These are phyloP conservation scores for Carpatolechia fugitivella DNA, from an alignment of 2,888 invertebrate species.

Conservation along the genomic window DNA sequence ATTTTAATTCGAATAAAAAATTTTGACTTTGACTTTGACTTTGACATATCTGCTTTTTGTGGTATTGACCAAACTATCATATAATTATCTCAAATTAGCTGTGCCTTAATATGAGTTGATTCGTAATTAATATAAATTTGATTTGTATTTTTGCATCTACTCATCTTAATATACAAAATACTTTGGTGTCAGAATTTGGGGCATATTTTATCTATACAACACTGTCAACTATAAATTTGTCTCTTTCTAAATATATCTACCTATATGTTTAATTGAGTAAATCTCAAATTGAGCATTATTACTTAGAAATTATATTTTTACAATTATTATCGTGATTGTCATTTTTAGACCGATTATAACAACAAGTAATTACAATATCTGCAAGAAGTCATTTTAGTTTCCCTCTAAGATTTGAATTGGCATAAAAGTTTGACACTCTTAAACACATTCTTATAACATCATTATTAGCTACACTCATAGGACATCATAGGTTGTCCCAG, in stretches of 20 bases:
- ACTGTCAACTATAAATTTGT: background rate
- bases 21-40: too few species aligned
- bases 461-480: background rate
- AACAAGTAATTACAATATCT: background rate
- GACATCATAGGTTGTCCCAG: background rate
- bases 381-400: background rate
- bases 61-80: too few species aligned
- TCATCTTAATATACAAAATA: background rate
- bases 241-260: background rate
- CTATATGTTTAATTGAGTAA: background rate
- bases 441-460: background rate
- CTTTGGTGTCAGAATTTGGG: conserved; percentile 8
- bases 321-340: background rate
- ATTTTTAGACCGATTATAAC: background rate
- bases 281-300: conserved; percentile 2
- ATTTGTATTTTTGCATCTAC: too few species aligned
- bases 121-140: too few species aligned
- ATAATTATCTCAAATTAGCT: too few species aligned
- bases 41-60: too few species aligned
- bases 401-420: background rate
- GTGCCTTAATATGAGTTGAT: too few species aligned
- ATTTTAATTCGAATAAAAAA: too few species aligned
- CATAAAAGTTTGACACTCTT: conserved; percentile 3
- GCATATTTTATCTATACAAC: background rate
- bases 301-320: conserved; percentile 4